Base-by-base conservation (phyloP, 2,113 vertebrate species). In the Telmatochromis brichardi region DNA sequence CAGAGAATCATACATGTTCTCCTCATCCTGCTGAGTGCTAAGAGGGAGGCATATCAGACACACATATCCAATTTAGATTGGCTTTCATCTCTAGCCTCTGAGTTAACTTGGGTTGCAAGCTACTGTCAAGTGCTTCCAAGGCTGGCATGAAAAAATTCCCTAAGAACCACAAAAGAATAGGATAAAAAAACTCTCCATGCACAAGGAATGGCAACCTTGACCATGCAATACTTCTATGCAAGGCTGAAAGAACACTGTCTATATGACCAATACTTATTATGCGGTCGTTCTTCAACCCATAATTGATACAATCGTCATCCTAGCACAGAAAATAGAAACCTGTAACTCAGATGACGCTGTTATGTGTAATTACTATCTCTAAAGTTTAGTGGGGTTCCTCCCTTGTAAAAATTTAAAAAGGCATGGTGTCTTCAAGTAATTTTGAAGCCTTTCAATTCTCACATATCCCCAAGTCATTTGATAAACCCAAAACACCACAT, bases 301-400 rank as follows among this genome's bases (percentile, higher is more conserved):
- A 89, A 92, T 84, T 90, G 57, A 89, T 89, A 58, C 37, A 88
- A 94, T 92, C 84, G 65, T 86, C 42, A 83, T 57, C 40, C 40
- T 5, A 40, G 82, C 9, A 63, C 58, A 88, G 80, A 90, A 89
- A 92, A 92, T 73, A 88, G 86, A 89, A 89, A 87, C 86, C 82
- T 82, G 47, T 51, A 86, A 86, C 87, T 89, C 86, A 51, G 76
- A 84, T 76, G 54, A 81, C 7, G 9, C 60, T 63, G 79, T 83
- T 82, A 81, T 81, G 60, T 92, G 84, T 91, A 93, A 95, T 94
- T 92, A 94, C 76, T 58, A 84, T 14, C 33, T 81, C 78, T 60
- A 80, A 88, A 84, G 68, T 45, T 51, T 54, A 9, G 79, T 35
- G 10, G 65, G 19, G 86, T 80, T 35, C 86, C 89, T 86, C 91